These are phyloP conservation scores for Picus viridis DNA, from an alignment of 2,797 vertebrate genomes.

Conservation along the genomic window DNA sequence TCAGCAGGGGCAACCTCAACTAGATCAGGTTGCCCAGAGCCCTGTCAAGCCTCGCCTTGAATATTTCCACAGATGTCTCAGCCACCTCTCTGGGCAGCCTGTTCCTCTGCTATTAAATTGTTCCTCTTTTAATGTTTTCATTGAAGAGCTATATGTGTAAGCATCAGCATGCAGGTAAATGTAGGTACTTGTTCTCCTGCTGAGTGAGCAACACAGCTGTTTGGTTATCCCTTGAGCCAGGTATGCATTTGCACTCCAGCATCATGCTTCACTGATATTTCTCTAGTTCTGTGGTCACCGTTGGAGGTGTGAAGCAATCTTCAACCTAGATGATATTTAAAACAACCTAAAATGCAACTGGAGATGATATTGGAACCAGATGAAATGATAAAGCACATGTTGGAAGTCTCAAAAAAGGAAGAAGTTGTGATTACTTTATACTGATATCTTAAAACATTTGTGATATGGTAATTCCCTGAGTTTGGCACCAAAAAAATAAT, in stretches of 20 bases:
- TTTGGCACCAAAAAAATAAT: neutral
- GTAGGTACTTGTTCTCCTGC: neutral
- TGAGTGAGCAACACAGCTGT: neutral
- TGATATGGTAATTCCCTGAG: neutral
- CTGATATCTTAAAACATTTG: neutral
- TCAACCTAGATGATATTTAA: neutral
- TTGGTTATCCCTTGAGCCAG: neutral
- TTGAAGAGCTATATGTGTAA: fast-evolving
- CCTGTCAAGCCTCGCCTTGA: too few relatives aligned
- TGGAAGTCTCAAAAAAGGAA: neutral
- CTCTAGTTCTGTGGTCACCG: neutral
- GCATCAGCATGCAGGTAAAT: neutral
- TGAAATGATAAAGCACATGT: neutral
- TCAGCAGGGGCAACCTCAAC: too few relatives aligned
- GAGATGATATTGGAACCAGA: neutral
- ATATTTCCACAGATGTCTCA: too few relatives aligned
- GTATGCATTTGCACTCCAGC: neutral
- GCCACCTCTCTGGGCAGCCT: too few relatives aligned
- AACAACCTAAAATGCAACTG: neutral
- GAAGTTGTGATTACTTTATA: neutral
- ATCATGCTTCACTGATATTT: neutral
- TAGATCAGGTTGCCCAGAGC: too few relatives aligned
- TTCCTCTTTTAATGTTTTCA: neutral
- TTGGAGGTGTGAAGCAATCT: neutral
- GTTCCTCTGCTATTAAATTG: neutral